Conservation (phyloP, 2,797 vertebrate genomes). For the Oreortyx pictus region DNA sequence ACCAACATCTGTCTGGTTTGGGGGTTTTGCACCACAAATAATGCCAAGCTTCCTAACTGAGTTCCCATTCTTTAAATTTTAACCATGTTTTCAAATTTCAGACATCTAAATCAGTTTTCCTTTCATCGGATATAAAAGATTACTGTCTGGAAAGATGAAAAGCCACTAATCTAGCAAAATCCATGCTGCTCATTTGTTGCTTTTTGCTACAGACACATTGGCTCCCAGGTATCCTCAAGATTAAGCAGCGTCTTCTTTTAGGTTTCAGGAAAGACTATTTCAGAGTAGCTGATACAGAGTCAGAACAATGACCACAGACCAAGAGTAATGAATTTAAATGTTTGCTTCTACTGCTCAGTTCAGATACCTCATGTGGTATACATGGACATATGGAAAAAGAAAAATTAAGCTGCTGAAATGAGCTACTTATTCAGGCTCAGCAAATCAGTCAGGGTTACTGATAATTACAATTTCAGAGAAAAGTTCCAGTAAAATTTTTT, state of each 20-base stretch:
- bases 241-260: not conserved
- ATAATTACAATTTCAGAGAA: not conserved
- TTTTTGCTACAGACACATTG: not conserved
- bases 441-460: not conserved
- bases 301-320: not conserved
- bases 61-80: slow-evolving; percentile 41
- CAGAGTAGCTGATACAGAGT: not conserved
- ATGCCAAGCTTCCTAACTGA: not conserved
- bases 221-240: not conserved
- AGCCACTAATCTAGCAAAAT: not conserved
- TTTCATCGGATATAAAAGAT: slow-evolving; percentile 3
- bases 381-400: not conserved
- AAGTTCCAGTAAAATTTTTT: not conserved
- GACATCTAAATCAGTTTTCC: slow-evolving; percentile 32
- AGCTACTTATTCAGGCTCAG: not conserved
- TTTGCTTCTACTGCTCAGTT: not conserved
- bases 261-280: not conserved
- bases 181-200: not conserved
- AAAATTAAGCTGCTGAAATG: not conserved
- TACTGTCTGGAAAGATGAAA: slow-evolving; percentile 6
- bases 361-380: not conserved
- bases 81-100: slow-evolving; percentile 43
- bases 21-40: not conserved
- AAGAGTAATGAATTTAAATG: not conserved
- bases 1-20: not conserved